Percentiles rank a stretch among this genome's conserved stretches.
Conservation (phyloP, 2,888 invertebrate species). For the Epinotia nisella region DNA sequence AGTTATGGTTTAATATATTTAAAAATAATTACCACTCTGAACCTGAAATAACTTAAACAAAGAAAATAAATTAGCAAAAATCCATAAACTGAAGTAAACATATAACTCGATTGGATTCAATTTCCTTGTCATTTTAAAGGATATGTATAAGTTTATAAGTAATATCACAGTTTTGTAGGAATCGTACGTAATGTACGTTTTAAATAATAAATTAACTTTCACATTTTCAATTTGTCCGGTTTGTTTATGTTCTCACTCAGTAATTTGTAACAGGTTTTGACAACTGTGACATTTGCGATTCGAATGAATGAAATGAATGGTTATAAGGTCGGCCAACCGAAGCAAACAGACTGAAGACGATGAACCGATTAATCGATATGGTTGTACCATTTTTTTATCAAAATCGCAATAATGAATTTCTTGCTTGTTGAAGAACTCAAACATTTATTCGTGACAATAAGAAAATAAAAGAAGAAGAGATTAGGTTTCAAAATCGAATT, state of each 20-base stretch:
- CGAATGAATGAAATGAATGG: constrained; percentile 16
- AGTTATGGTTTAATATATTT: not conserved
- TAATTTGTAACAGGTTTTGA: constrained; percentile 1
- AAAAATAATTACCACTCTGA: constrained; percentile 76
- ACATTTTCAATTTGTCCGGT: constrained; percentile 41
- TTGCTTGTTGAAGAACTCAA: too few relatives aligned
- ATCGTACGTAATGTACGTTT: constrained; percentile 24
- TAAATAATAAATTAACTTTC: constrained; percentile 17
- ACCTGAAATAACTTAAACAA: constrained; percentile 81
- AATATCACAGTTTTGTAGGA: constrained; percentile 1
- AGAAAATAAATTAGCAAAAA: constrained; percentile 81
- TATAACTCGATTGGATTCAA: constrained; percentile 68
- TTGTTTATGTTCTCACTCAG: constrained; percentile 4
- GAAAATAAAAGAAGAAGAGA: too few relatives aligned
- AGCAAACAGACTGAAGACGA: not conserved
- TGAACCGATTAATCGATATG: constrained; percentile 3
- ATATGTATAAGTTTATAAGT: constrained; percentile 13
- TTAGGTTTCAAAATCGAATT: not conserved
- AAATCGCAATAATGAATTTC: not conserved
- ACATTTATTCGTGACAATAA: too few relatives aligned
- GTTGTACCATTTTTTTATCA: not conserved
- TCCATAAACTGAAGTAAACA: constrained; percentile 83
- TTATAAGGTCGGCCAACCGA: not conserved
- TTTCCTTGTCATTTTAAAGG: constrained; percentile 59
- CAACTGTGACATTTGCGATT: not conserved